Conservation (phyloP, 2,888 invertebrate species). For the Drosophila antonietae region DNA sequence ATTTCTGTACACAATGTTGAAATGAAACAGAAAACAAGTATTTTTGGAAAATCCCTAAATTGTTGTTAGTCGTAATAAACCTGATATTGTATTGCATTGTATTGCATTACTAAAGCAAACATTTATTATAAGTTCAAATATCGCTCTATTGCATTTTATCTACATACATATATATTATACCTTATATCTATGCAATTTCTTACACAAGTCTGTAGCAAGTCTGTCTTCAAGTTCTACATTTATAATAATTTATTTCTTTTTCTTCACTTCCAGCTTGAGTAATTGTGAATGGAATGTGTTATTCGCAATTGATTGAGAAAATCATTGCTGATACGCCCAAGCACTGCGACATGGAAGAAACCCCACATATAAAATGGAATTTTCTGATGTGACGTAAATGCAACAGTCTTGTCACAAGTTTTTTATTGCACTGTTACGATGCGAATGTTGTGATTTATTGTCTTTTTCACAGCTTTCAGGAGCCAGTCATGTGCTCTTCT, state of each 20-base stretch:
- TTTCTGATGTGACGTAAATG: conserved; percentile 18
- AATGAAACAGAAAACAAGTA: no score
- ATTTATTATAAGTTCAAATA: not conserved
- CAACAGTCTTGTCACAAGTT: conserved; percentile 18
- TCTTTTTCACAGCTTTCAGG: conserved; percentile 17
- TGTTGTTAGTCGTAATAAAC: no score
- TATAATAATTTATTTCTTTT: not conserved
- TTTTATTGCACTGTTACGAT: conserved; percentile 21
- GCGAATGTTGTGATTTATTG: conserved; percentile 23
- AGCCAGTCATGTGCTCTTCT: not conserved
- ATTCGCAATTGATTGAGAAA: not conserved
- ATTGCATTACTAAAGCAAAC: no score
- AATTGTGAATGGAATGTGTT: not conserved
- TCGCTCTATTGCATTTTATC: no score
- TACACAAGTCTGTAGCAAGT: not conserved
- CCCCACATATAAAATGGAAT: not conserved
- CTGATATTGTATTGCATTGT: no score
- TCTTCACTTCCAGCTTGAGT: not conserved
- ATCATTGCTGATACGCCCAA: conserved; percentile 1
- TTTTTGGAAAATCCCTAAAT: no score
- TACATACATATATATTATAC: no score
- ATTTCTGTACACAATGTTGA: no score
- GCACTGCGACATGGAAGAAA: not conserved
- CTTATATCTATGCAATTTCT: not conserved
- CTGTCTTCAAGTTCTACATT: not conserved